Evolutionary conservation across 2,888 invertebrate genomes (phyloP).

Genomic region (Scaptomyza cyrtandrae): DNA sequence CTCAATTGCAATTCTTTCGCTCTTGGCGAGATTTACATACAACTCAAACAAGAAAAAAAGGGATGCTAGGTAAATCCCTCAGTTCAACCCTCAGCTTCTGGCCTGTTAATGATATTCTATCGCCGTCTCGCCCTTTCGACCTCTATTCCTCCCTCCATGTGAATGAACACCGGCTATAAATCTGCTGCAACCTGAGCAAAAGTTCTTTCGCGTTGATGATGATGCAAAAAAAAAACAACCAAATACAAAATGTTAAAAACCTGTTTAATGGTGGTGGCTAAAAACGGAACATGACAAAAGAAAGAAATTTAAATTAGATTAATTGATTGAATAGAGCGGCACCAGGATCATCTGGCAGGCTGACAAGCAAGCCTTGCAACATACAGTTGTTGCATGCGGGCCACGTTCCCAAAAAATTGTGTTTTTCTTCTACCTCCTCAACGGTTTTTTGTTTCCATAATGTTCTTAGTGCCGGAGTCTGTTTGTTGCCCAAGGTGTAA

Average conservation of each 20-base stretch:
- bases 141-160: neutral
- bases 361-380: neutral
- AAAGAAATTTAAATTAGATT: slow-evolving; percentile 82
- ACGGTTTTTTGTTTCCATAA: slow-evolving; percentile 35
- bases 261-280: slow-evolving; percentile 74
- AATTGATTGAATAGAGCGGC: slow-evolving; percentile 82
- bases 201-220: slow-evolving; percentile 34
- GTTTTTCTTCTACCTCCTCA: slow-evolving; percentile 1
- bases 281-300: slow-evolving; percentile 58
- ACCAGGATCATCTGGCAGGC: slow-evolving; percentile 37
- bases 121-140: neutral
- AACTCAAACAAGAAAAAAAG: neutral
- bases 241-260: slow-evolving; percentile 59
- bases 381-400: slow-evolving; percentile 71
- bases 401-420: slow-evolving; percentile 47
- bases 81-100: slow-evolving; percentile 54
- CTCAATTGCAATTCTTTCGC: slow-evolving; percentile 58
- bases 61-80: slow-evolving; percentile 47
- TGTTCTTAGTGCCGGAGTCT: slow-evolving; percentile 53
- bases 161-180: slow-evolving; percentile 32
- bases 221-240: slow-evolving; percentile 56
- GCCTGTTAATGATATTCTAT: slow-evolving; percentile 62
- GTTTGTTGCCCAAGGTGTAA: slow-evolving; percentile 75
- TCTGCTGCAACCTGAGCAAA: slow-evolving; percentile 57
- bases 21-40: slow-evolving; percentile 31